Conservation (phyloP, 1,140 invertebrate genomes). For the Brachionus plicatilis region DNA sequence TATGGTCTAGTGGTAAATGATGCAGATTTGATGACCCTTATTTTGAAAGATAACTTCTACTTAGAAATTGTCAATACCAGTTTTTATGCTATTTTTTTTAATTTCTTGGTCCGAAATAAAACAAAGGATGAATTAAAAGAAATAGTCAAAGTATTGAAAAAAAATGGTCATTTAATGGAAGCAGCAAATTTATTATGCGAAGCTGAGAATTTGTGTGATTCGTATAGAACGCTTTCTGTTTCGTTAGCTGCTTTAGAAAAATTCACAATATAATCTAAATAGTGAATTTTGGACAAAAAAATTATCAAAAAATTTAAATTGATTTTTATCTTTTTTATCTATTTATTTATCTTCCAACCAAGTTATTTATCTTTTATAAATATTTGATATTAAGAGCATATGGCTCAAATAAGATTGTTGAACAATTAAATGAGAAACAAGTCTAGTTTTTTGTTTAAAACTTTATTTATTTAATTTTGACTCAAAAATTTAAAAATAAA, state of each 20-base stretch:
- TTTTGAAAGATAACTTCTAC: not conserved
- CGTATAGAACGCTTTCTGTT: not conserved
- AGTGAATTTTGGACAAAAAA: no score
- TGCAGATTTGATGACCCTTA: not conserved
- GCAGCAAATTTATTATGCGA: not conserved
- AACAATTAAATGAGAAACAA: no score
- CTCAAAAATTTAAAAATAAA: no score
- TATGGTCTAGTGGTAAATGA: not conserved
- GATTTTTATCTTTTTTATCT: no score
- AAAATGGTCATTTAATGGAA: constrained; percentile 16
- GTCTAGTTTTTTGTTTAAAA: no score
- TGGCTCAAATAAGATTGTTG: no score
- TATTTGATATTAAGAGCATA: no score
- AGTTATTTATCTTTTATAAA: no score
- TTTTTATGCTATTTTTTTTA: not conserved
- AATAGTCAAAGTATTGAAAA: not conserved
- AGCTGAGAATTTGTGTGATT: not conserved
- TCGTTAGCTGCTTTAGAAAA: not conserved
- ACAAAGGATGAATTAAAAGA: not conserved
- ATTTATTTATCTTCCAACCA: no score
- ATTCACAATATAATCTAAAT: not conserved
- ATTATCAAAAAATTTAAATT: no score
- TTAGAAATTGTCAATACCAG: not conserved
- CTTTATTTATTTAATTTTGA: no score
- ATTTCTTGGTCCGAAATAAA: not conserved